Base-by-base conservation (phyloP, 2,113 vertebrate genomes). In the Miniopterus natalensis region DNA sequence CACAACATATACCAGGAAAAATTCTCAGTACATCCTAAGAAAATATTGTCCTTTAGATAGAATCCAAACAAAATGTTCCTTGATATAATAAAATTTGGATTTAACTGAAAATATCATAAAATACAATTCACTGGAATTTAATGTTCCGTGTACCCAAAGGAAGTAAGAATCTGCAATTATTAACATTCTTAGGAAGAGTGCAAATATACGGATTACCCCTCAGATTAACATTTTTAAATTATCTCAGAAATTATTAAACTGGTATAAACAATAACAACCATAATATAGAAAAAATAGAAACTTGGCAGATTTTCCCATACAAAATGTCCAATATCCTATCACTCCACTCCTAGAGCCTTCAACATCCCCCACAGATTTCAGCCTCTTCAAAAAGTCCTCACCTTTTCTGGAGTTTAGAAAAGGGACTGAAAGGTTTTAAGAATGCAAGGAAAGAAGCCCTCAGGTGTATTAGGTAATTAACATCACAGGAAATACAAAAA, bases 101-200 rank as follows among this genome's bases (percentile, higher is more conserved):
- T 95, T 89, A 80, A 84, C 27, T 61, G 9, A 87, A 94, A 95
- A 85, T 66, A 92, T 61, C 71, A 79, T 45, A 73, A 2, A 78
- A 68, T 57, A 45, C 2, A 95, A 55, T 80, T 92, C 71, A 77
- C 17, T 75, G 42, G 45, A 88, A 96, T 79, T 65, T 23, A 73
- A 92, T 47, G 66, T 71, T 88, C 49, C 20, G 79, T 21, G 25
- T 92, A 89, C 11, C 36, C 20, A 59, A 81, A 96, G 15, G 42
- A 95, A 94, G 70, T 71, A n/a, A 74, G 92, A 95, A 53, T 84
- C 51, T 90, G 85, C 23, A 91, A 92, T 51, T 91, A 78, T 9
- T 87, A 88, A 78, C 51, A 93, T 84, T 95, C 66, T 80, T 77
- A 61, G n/a, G 55, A 86, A 83, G 9, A 51, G 4, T 68, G 20